Conservation (phyloP, 2,797 vertebrate genomes). For the Lutjanus argentimaculatus region DNA sequence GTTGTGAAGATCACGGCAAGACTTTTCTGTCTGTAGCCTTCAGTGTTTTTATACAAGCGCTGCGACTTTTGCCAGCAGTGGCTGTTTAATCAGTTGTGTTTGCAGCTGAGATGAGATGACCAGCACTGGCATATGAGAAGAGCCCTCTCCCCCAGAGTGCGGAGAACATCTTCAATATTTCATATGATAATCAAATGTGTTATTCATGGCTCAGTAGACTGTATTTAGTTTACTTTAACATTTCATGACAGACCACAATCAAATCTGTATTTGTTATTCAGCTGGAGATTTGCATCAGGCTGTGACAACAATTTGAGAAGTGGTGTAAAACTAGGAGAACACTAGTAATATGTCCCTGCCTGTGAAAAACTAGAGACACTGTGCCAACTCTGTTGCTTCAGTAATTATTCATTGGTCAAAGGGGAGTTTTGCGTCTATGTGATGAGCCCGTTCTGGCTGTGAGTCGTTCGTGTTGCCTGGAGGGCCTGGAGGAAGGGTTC, state of each 20-base stretch:
- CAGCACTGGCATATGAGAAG: constrained; percentile 39
- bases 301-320: constrained; percentile 48
- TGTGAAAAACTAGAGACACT: constrained; percentile 53
- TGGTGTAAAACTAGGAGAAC: constrained; percentile 57
- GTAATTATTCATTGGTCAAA: constrained; percentile 78
- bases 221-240: constrained; percentile 69
- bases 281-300: constrained; percentile 45
- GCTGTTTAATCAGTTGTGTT: constrained; percentile 65
- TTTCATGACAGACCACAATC: constrained; percentile 62
- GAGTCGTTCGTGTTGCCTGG: constrained; percentile 46
- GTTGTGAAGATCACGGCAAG: constrained; percentile 8
- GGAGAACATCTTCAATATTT: constrained; percentile 72
- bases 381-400: constrained; percentile 57
- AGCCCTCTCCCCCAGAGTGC: constrained; percentile 28
- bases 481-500: constrained; percentile 61
- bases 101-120: constrained; percentile 63
- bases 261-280: constrained; percentile 60
- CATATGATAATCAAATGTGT: constrained; percentile 72
- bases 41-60: constrained; percentile 22
- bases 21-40: not conserved
- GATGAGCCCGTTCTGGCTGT: constrained; percentile 62
- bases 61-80: constrained; percentile 16
- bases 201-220: constrained; percentile 63
- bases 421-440: constrained; percentile 55
- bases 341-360: constrained; percentile 50